Evolutionary conservation across 2,113 vertebrate species (phyloP).

Genomic region (Bos javanicus): DNA sequence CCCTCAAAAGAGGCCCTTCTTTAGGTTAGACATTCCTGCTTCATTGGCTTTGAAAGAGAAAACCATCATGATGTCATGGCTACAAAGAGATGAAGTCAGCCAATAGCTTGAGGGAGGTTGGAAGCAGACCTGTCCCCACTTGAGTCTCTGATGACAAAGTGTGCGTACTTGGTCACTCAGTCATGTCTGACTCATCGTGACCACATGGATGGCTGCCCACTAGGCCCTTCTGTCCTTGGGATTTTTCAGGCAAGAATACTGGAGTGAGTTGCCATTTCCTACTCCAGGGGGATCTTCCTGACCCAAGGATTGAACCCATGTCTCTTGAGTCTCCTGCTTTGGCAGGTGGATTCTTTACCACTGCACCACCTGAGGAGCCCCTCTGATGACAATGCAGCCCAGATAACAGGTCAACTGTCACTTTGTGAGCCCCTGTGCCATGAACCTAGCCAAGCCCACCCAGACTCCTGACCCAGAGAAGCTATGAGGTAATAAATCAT

Average conservation of each 20-base stretch:
- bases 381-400: neutral
- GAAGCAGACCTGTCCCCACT: neutral
- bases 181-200: neutral
- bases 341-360: neutral
- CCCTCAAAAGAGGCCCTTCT: no score
- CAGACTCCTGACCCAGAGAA: neutral
- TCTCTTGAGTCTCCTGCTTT: neutral
- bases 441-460: neutral
- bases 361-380: neutral
- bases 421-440: neutral
- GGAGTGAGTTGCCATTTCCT: neutral
- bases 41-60: neutral
- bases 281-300: neutral
- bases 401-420: rapidly evolving
- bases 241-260: neutral
- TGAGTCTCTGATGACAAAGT: neutral
- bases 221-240: neutral
- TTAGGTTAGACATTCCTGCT: neutral
- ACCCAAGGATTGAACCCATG: neutral
- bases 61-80: neutral
- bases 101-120: no score
- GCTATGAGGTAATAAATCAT: neutral
- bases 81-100: no score
- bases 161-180: neutral
- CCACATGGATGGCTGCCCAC: neutral